These are phyloP conservation scores for Leuctra nigra DNA, from an alignment of 2,888 invertebrate species.

Conservation along the genomic window DNA sequence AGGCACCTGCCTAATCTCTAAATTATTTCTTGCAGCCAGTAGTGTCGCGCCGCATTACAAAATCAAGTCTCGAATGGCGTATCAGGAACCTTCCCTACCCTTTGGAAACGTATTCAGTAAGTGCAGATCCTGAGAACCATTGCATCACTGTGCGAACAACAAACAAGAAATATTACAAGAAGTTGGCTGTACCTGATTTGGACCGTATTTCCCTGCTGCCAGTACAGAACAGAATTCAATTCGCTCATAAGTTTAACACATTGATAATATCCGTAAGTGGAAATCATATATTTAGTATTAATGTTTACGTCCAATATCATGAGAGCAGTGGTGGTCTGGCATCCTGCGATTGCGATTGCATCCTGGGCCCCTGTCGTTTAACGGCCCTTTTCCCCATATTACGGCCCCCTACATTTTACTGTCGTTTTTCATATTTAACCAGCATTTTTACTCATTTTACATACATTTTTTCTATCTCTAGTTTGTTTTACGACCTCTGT, in stretches of 20 bases:
- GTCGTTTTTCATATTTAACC: too few relatives aligned
- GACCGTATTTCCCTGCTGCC: conserved; percentile 55
- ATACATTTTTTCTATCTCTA: too few relatives aligned
- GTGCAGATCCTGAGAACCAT: conserved; percentile 55
- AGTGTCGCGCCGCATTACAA: conserved; percentile 63
- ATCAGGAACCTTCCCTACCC: conserved; percentile 73
- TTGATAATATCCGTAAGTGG: conserved; percentile 62
- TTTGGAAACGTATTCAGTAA: conserved; percentile 61
- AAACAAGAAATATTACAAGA: conserved; percentile 79
- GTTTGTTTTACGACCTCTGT: too few relatives aligned
- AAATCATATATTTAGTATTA: too few relatives aligned
- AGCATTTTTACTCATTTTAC: too few relatives aligned
- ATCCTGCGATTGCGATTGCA: background rate
- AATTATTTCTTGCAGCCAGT: conserved; percentile 50
- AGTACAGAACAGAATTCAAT: conserved; percentile 57
- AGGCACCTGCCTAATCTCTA: too few relatives aligned
- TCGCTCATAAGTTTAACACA: conserved; percentile 67
- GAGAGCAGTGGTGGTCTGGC: background rate
- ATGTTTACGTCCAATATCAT: too few relatives aligned
- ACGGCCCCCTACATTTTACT: background rate
- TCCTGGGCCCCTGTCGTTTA: background rate
- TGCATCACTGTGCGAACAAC: conserved; percentile 62
- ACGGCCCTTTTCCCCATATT: too few relatives aligned
- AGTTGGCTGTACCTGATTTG: conserved; percentile 61
- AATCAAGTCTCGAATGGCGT: conserved; percentile 71